phyloP scores from a whole-genome alignment of 2,113 vertebrate species.

The Ailurus styani region DNA sequence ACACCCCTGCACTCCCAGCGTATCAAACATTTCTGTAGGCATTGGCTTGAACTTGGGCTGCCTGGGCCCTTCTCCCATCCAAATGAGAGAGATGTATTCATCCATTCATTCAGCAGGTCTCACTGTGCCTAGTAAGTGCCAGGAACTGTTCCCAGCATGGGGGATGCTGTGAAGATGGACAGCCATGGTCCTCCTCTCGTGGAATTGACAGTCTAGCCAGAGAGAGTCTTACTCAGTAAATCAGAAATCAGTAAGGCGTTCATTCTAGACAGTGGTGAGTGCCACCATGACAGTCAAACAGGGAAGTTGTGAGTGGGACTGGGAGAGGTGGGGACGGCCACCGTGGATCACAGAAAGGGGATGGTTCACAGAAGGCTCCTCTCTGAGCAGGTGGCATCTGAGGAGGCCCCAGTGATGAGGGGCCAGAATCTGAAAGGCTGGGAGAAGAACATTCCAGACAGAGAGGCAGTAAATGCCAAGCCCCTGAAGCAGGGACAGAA shows the following conservation, averaged over 20 bases:
- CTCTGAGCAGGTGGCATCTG: background rate
- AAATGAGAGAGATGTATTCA: background rate
- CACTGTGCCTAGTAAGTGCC: background rate
- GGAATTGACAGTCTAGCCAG: background rate
- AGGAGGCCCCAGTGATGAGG: background rate
- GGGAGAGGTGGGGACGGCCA: background rate
- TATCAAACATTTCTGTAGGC: accelerated
- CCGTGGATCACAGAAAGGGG: background rate
- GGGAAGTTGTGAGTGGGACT: background rate
- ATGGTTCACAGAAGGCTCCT: background rate
- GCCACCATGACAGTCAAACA: background rate
- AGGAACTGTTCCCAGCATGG: background rate
- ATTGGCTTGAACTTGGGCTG: background rate
- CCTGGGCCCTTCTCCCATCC: background rate
- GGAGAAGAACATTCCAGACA: background rate
- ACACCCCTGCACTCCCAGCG: background rate
- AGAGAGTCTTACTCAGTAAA: background rate
- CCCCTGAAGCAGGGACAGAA: background rate
- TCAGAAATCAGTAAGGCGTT: background rate
- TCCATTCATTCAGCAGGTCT: background rate
- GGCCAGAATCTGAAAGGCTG: background rate
- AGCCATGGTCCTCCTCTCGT: background rate
- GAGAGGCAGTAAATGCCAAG: background rate
- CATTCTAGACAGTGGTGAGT: background rate
- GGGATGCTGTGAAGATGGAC: background rate